A percentile compares a stretch with the other conserved stretches of the same genome.
These are phyloP conservation scores for Enteromius anoplus DNA, from an alignment of 2,797 vertebrate species.

Conservation along the genomic window DNA sequence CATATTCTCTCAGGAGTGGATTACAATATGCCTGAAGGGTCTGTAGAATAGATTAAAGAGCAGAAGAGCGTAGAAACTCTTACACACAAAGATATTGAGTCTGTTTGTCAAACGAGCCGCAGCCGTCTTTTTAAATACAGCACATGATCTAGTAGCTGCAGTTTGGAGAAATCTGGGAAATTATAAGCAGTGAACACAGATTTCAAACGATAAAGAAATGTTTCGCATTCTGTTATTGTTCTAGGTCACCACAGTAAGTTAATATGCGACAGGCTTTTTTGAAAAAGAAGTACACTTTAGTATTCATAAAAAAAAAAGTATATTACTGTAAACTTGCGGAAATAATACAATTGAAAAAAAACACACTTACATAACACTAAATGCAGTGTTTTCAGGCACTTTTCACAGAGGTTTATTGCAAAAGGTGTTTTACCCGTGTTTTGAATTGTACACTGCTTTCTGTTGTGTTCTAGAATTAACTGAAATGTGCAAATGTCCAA, in stretches of 20 bases:
- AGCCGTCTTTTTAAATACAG: constrained; percentile 1
- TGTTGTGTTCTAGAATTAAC: too few species aligned
- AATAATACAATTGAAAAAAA: too few species aligned
- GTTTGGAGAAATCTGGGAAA: not conserved
- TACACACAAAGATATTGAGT: constrained; percentile 21
- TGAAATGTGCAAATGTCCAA: too few species aligned
- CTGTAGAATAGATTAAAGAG: constrained; percentile 73
- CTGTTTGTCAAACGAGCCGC: constrained; percentile 26
- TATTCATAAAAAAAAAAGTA: too few species aligned
- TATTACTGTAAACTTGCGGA: too few species aligned
- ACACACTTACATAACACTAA: not conserved
- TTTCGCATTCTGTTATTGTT: not conserved
- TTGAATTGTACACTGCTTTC: too few species aligned
- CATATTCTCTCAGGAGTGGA: constrained; percentile 65
- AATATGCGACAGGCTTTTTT: too few species aligned
- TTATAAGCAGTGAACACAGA: not conserved
- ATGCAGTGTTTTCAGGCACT: not conserved
- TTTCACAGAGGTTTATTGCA: not conserved
- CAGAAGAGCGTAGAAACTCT: constrained; percentile 59
- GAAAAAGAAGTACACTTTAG: too few species aligned
- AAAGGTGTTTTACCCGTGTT: too few species aligned
- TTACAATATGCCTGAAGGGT: constrained; percentile 72
- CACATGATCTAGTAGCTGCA: not conserved
- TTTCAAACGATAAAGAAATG: not conserved
- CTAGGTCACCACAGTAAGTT: not conserved